Conservation (phyloP, 2,113 vertebrate species). For the Perca fluviatilis region DNA sequence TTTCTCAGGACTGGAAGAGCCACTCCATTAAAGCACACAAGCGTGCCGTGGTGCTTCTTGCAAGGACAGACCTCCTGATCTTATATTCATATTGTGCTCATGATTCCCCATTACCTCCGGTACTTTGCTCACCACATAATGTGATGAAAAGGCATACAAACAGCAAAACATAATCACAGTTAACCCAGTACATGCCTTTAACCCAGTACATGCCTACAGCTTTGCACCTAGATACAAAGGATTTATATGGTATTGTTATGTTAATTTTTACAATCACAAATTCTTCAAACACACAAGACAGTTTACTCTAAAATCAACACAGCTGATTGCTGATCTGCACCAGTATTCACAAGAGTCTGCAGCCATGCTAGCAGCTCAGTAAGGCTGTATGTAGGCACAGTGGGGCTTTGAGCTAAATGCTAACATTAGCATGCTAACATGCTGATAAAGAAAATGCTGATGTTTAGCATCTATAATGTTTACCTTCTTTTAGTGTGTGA, state of each 20-base stretch:
- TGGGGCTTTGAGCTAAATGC: background rate
- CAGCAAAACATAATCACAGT: background rate
- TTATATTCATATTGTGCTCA: background rate
- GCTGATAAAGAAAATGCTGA: background rate
- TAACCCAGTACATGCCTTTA: background rate
- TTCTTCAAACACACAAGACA: background rate
- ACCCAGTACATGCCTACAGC: background rate
- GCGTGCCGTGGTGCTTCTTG: background rate
- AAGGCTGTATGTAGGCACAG: background rate
- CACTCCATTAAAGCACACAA: background rate
- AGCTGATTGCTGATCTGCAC: background rate
- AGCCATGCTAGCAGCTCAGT: too few species aligned
- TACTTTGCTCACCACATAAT: background rate
- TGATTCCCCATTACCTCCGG: background rate
- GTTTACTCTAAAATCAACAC: background rate
- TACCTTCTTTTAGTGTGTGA: background rate
- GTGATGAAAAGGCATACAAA: background rate
- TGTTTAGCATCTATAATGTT: background rate
- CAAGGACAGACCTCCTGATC: constrained; percentile 1
- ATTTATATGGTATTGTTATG: background rate
- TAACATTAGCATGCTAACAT: background rate
- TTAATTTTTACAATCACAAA: background rate
- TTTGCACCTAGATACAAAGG: background rate
- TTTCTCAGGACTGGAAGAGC: background rate
- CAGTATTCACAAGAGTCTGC: background rate